Base-by-base conservation (phyloP, 2,888 invertebrate species). In the Isotomurus palustris region DNA sequence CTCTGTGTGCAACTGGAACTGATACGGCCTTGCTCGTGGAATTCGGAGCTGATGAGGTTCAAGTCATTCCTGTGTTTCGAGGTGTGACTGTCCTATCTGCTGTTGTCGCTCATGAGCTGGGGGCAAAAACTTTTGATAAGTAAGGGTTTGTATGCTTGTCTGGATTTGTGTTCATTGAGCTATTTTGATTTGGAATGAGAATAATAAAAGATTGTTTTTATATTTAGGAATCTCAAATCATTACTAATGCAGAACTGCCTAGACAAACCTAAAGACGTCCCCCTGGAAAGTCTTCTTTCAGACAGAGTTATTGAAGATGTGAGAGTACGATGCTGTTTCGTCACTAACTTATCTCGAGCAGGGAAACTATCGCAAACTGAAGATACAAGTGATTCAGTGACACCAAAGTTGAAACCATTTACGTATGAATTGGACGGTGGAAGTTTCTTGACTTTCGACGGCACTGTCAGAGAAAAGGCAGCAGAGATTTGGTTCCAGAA, bases 401-500 rank as follows among this genome's bases (percentile, higher is more conserved):
- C 22, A 10, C 58, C 60, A 8, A 58, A 58, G 19, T 43, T 64
- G 2, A 66, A 65, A 35, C 53, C 64, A 1, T 67, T 68, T 53
- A 35, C 52, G 10, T 66, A 62, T 40, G 64, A 66, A 57, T 76
- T 89, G 51, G 84, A 84, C 58, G 80, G 82, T 17, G 73, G 74
- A 22, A 80, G 80, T 64, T 79, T 82, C 12, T 77, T 90, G 22
- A 77, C 75, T 36, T 80, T 91, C 60, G 81, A 83, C 25, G 84
- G 91, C 17, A 78, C 78, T 63, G 77, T 88, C 1, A 81, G 95
- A 36, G 94, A 94, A 77, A 82, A 83, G 24, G 84, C 86, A 1
- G 88, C 85, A 71, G 95, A 95, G 80, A 78, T 87, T 44, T 77
- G 95, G 72, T 95, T 94, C 79, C 84, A 86, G 72, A 82, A 86